Evolutionary conservation across 2,797 vertebrate species (phyloP), one percentile per base, ranked within the genome.

Genomic region (Gymnothorax reevesii): DNA sequence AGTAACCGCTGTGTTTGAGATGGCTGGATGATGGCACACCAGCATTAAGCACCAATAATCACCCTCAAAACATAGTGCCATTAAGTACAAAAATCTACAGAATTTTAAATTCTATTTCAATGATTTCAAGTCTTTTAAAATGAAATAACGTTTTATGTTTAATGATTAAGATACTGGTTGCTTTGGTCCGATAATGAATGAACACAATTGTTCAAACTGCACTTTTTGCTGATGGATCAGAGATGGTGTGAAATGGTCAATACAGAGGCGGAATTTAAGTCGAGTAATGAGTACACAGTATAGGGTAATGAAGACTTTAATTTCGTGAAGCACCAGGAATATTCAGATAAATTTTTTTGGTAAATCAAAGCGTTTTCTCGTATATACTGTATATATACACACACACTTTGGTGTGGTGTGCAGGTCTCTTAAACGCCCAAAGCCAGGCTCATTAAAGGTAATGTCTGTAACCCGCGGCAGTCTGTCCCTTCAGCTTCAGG

Each of bases 1-100:
- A 90, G 88, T 88, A 85, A 71, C 49, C 83, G 22, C 85, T 89
- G 85, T 91, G 87, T 91, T 86, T 87, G 83, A 33, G 62, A 52
- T 77, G 84, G 86, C 83, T 82, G 82, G 87, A 84, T 80, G 66
- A 66, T 25, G 25, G 22, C 64, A n/a, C 25, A 66, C n/a, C 6
- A n/a, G 7, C 64, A 69, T 2, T 69, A 25, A 25, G 22, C n/a
- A 25, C 64, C 64, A 69, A 7, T 6, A 22, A n/a, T 25, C 22
- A 25, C 22, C 64, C 64, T n/a, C 64, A 69, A 22, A 7, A 69
- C 64, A 69, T 69, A 25, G 5, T 69, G 64, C 6, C 25, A n/a
- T 25, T 69, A 25, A 25, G 64, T n/a, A 66, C n/a, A 66, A 66
- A n/a, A 66, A 66, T 66, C 64, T n/a, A 66, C 22, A 66, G 7